These are phyloP conservation scores for Cephus pygmeus DNA, from an alignment of 2,888 invertebrate species.

Conservation along the genomic window DNA sequence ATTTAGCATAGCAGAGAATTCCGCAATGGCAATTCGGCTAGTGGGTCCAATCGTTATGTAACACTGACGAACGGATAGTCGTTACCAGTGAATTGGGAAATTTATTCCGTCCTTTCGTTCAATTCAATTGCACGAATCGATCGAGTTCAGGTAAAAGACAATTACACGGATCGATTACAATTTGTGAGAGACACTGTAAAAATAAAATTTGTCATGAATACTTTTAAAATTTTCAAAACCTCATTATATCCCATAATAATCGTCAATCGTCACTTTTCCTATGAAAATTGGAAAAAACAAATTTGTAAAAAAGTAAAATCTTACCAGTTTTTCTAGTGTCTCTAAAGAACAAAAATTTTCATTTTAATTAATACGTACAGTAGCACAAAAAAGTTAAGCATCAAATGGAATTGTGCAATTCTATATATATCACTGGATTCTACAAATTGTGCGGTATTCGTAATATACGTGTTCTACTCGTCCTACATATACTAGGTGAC, in stretches of 20 bases:
- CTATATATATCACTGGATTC: background rate
- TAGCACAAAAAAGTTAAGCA: background rate
- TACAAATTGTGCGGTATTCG: background rate
- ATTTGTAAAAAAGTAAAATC: background rate
- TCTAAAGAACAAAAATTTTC: background rate
- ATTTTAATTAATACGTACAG: background rate
- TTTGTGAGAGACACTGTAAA: background rate
- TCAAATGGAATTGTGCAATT: background rate
- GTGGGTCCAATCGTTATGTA: slow-evolving; percentile 4
- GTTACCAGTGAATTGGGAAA: background rate
- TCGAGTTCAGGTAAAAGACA: background rate
- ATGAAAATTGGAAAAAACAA: background rate
- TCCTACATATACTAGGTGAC: background rate
- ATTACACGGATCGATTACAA: background rate
- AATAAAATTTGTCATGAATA: background rate
- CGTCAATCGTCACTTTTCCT: background rate
- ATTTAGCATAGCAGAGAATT: slow-evolving; percentile 11
- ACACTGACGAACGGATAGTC: background rate
- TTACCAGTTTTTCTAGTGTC: background rate
- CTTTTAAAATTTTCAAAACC: background rate
- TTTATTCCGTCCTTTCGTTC: background rate
- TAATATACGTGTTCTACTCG: background rate
- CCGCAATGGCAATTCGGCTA: slow-evolving; percentile 15
- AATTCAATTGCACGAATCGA: background rate
- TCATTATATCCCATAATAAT: background rate